Evolutionary conservation across 1,140 invertebrate genomes (phyloP), one percentile per base, ranked within the genome.

Genomic region (Drosophila sp.): DNA sequence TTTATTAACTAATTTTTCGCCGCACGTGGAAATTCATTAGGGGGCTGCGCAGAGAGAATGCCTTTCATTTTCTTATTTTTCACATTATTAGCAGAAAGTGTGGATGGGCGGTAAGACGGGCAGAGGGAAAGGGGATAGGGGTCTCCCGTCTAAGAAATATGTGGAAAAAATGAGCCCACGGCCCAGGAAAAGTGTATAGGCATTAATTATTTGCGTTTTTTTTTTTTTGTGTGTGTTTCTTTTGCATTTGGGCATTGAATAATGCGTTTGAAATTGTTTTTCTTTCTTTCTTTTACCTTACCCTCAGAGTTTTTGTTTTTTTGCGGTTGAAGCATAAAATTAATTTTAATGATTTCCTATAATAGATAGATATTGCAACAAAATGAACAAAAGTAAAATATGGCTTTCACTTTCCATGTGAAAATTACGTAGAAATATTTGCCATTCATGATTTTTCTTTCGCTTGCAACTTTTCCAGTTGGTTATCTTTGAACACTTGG

Each of bases 1-100:
- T 89, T 89, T 89, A 89, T 89, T 84, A 90, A 89, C 84, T 89
- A 90, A 89, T 89, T 89, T 89, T 79, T 74, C 77, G 72, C 79
- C 80, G 79, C 80, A 89, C 72, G 80, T 77, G 84, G 55, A 89
- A 89, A 89, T 87, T 87, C 84, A 87, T 89, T 87, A 87, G 80
- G 66, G 50, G 74, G 23, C 23, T 25, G 44, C 1, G 44, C 23
- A 2, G 41, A 58, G 56, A 89, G 89, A 87, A 70, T 80, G 70
- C 61, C 72, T 78, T 89, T 89, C 70, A 83, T 83, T 87, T 87
- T 87, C 76, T 68, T 81, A 75, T 74, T 73, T 73, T 80, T 85
- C 81, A 80, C 81, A 85, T 80, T 78, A 85, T 86, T 81, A 86
- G 79, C 71, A 25, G 25, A n/a, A 38, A 7, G 5, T 8, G 17